Base-by-base conservation (phyloP, 2,113 vertebrate genomes). In the Rhinoptilus africanus region DNA sequence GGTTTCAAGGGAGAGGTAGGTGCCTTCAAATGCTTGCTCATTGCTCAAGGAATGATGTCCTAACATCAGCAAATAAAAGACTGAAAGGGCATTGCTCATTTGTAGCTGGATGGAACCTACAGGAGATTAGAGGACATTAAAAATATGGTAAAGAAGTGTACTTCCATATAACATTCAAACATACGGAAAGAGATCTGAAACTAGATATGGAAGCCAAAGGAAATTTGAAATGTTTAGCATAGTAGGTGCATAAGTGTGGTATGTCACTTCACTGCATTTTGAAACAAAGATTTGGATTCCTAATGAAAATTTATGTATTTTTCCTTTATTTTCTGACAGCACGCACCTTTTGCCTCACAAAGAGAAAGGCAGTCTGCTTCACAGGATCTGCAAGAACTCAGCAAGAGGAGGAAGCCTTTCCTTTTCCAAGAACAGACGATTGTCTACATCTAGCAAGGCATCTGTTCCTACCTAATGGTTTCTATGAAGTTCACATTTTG, bases 31-130 rank as follows among this genome's bases (percentile, higher is more conserved):
- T n/a, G 8, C 22, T 41, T 82, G 11, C 6, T 71, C 13, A 19
- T 66, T 85, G 50, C 32, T 67, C 39, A 64, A 67, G 26, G 22
- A 81, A 50, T 41, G 3, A 22, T 81, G 51, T 43, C 20, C 17
- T 43, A 53, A 56, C 8, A 37, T 37, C 18, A 85, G 10, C 9
- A 92, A 81, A 81, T 47, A 89, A 80, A 85, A 84, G 8, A 67
- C 34, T 35, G 6, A 30, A 53, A 74, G 7, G 17, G 2, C 5
- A 41, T 28, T 32, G 19, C 1, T 34, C 1, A 0, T 76, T 86
- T 80, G 27, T 53, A 74, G 14, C 19, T 57, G 21, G 8, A 22
- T 66, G 12, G 4, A 80, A 27, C 62, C 34, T 69, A 37, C 12
- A 69, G 14, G 73, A 12, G 22, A 51, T 60, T 53, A 57, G 23